A percentile compares a stretch with the other conserved stretches of the same genome.
phyloP scores from a whole-genome alignment of 2,888 invertebrate species.

The Ypsolopha sequella region DNA sequence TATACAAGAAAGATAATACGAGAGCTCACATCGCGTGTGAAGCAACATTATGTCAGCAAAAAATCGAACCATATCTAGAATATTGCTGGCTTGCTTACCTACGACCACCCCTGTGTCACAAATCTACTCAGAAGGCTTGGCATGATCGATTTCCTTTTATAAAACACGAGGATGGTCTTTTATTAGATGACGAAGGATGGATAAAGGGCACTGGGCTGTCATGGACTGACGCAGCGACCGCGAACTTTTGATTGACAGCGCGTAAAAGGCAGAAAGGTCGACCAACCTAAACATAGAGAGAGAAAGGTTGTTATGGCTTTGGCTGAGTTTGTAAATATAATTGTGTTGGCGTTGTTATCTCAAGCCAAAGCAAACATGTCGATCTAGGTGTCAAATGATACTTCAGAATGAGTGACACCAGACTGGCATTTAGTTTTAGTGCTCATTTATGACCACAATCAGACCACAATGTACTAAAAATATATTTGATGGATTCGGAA shows the following conservation, averaged over 20 bases:
- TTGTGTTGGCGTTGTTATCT: no score
- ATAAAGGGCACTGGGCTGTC: slow-evolving; percentile 31
- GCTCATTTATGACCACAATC: no score
- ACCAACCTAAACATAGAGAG: slow-evolving; percentile 11
- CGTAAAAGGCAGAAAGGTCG: slow-evolving; percentile 25
- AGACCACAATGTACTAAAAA: no score
- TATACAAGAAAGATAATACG: no score
- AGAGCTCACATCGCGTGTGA: no score
- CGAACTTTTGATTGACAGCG: slow-evolving; percentile 44
- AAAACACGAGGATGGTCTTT: slow-evolving; percentile 23
- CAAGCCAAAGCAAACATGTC: not conserved
- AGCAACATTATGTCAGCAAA: not conserved
- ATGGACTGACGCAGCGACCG: slow-evolving; percentile 22
- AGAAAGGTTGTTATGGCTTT: no score
- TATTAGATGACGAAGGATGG: slow-evolving; percentile 31
- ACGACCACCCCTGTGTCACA: no score
- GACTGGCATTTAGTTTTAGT: no score
- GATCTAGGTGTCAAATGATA: not conserved
- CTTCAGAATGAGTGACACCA: no score
- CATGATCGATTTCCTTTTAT: not conserved
- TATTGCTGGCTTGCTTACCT: not conserved
- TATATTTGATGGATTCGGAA: no score
- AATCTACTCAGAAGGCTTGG: not conserved
- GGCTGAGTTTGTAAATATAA: no score
- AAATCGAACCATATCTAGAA: not conserved